Base-by-base conservation (phyloP, 2,797 vertebrate species). In the Cynodonichthys magdalenae region DNA sequence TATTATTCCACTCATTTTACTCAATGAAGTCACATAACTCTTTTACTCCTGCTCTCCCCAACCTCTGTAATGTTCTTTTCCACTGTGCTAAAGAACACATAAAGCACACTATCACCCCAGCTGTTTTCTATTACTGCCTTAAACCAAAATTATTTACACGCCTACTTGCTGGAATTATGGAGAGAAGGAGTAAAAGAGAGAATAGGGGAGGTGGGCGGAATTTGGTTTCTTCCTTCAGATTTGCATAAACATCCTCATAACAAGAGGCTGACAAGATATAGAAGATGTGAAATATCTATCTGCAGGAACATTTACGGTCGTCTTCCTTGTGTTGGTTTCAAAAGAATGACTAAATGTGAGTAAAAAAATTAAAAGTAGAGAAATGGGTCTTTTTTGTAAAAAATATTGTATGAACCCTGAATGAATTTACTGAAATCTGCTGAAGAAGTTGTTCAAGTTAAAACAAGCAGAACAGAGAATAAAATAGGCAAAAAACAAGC, bases 81-180 rank as follows among this genome's bases (percentile, higher is more conserved):
- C 61, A 71, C 24, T 29, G 24, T 12, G 53, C 67, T 54, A 65
- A 69, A 81, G 77, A 93, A 91, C 83, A 91, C 87, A 92, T 90
- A 93, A 93, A 93, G 88, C 54, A 81, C 77, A 87, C 79, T 67
- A 90, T 92, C 82, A 83, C 75, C 66, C 74, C 93, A 93, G 92
- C 89, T 93, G 92, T 90, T 86, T 92, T 67, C 74, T 84, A 93
- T 93, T 93, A 93, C 87, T 77, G 76, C 59, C 84, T 79, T 77
- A 84, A 87, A 90, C 85, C 72, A 58, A 86, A 82, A 87, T 89
- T 84, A 86, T 91, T 91, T 90, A 89, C 89, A 87, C 82, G 82
- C 74, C 83, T 80, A 75, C 90, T 92, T 90, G 91, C 90, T 91
- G 89, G 90, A 92, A 92, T 57, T 82, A 59, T 14, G 69, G 69